Evolutionary conservation across 2,888 invertebrate genomes (phyloP).

Genomic region (Hydriomena furcata): DNA sequence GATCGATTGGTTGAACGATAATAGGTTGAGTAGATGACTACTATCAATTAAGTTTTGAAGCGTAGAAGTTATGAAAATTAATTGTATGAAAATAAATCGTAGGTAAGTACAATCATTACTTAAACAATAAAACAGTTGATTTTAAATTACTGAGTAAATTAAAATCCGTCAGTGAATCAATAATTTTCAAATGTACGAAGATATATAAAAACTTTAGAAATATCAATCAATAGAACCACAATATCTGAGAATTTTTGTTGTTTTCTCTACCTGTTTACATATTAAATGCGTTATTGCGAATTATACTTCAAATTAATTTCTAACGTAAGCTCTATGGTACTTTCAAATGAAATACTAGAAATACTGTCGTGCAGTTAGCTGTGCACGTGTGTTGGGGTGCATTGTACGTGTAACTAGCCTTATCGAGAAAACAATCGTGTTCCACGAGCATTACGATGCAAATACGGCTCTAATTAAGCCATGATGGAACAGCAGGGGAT

Average conservation of each 20-base stretch:
- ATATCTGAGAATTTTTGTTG: no score
- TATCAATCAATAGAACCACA: no score
- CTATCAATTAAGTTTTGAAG: neutral
- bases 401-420: conserved; percentile 49
- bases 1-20: conserved; percentile 48
- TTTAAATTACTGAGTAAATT: no score
- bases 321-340: no score
- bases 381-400: conserved; percentile 27
- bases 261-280: no score
- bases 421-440: conserved; percentile 62
- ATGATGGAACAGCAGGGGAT: conserved; percentile 42
- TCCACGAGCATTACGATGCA: conserved; percentile 54
- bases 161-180: no score
- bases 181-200: no score
- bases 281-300: no score
- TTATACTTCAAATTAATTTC: no score
- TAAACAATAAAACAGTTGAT: no score
- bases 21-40: neutral
- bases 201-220: no score
- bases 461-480: conserved; percentile 64
- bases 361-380: conserved; percentile 12
- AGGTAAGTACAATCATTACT: no score
- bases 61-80: neutral
- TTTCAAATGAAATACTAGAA: neutral
- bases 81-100: neutral